phyloP scores from a whole-genome alignment of 2,888 invertebrate species.

The Limulus polyphemus region DNA sequence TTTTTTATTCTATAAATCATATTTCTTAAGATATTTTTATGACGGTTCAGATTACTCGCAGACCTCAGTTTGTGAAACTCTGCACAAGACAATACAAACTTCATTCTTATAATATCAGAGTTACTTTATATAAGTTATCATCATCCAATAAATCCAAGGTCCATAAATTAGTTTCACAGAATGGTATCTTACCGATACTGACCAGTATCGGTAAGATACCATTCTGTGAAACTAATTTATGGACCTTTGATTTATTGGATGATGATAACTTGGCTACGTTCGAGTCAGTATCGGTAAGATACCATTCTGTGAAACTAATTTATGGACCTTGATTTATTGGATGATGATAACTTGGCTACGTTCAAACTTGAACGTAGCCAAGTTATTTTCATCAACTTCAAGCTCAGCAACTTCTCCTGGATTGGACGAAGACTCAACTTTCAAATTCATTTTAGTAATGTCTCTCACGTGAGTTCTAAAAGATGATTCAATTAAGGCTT shows the following conservation, averaged over 20 bases:
- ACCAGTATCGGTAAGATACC: slow-evolving; percentile 19
- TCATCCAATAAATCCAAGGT: no score
- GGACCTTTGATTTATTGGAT: no score
- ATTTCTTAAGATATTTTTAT: no score
- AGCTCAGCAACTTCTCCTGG: slow-evolving; percentile 26
- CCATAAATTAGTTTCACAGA: not conserved
- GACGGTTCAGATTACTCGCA: no score
- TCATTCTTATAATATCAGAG: no score
- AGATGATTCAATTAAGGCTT: slow-evolving; percentile 42
- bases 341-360: no score
- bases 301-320: not conserved
- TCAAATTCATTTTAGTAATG: slow-evolving; percentile 37
- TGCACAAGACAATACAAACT: no score
- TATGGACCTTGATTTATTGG: no score
- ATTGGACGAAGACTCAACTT: slow-evolving; percentile 35
- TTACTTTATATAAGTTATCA: no score
- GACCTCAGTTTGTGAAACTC: no score
- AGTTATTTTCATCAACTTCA: slow-evolving; percentile 27
- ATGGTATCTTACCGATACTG: slow-evolving; percentile 19
- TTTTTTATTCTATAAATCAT: no score
- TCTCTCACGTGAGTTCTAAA: slow-evolving; percentile 38
- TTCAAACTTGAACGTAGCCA: slow-evolving; percentile 31
- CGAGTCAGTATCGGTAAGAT: slow-evolving; percentile 24
- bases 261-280: slow-evolving; percentile 24
- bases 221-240: not conserved